These are phyloP conservation scores for Oxyteleia sp. DNA, from an alignment of 2,888 invertebrate genomes.

Conservation along the genomic window DNA sequence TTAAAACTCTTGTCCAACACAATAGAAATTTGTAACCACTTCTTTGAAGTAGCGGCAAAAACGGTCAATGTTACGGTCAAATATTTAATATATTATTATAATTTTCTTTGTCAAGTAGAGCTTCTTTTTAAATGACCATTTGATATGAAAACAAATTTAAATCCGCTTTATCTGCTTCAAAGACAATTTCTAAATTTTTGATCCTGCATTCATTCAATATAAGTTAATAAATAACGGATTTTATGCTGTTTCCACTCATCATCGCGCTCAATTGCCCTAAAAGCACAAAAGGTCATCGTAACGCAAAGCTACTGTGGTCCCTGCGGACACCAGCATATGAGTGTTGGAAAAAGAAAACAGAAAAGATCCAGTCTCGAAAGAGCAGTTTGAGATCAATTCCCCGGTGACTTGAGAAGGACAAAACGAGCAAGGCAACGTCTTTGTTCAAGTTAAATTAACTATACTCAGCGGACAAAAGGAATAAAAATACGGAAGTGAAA, in stretches of 20 bases:
- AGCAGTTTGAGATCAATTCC: slow-evolving; percentile 75
- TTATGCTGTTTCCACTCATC: slow-evolving; percentile 49
- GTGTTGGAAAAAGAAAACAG: slow-evolving; percentile 66
- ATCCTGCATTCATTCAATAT: too few species aligned
- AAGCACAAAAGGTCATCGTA: slow-evolving; percentile 68
- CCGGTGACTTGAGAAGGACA: slow-evolving; percentile 66
- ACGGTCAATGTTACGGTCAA: too few species aligned
- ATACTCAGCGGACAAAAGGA: slow-evolving; percentile 51
- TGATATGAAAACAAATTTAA: too few species aligned
- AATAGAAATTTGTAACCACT: too few species aligned
- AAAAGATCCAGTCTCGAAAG: slow-evolving; percentile 75
- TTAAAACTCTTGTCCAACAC: background rate
- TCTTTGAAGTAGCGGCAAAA: too few species aligned
- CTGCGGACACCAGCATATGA: slow-evolving; percentile 64
- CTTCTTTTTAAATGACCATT: too few species aligned
- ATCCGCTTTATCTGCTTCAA: too few species aligned
- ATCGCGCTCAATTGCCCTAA: slow-evolving; percentile 69
- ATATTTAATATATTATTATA: too few species aligned
- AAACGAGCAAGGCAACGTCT: slow-evolving; percentile 71
- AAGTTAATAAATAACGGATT: slow-evolving; percentile 23
- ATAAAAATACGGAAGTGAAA: slow-evolving; percentile 66
- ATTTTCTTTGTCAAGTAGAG: too few species aligned
- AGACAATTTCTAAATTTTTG: too few species aligned
- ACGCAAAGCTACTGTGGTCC: slow-evolving; percentile 66
- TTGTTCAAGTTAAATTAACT: slow-evolving; percentile 74